A percentile compares a stretch with the other conserved stretches of the same genome.
phyloP scores from a whole-genome alignment of 2,113 vertebrate species.

The Microtus montanus region DNA sequence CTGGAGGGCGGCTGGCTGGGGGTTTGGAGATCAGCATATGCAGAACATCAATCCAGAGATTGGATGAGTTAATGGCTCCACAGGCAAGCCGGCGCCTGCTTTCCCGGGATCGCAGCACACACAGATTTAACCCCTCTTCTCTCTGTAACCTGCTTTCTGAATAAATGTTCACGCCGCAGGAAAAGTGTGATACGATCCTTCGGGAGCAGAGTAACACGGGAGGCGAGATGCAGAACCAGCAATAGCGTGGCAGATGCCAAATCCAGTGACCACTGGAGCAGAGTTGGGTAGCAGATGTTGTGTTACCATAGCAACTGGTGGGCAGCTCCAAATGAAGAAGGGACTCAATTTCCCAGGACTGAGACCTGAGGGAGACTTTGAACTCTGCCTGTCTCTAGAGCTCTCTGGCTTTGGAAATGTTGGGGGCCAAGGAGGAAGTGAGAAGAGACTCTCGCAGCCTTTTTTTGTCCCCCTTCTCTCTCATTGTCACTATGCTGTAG shows the following conservation, averaged over 20 bases:
- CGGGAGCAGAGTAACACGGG: slow-evolving; percentile 8
- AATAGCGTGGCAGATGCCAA: slow-evolving; percentile 46
- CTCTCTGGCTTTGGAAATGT: slow-evolving; percentile 2
- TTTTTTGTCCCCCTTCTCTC: neutral
- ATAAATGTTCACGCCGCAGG: slow-evolving; percentile 29
- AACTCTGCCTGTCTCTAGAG: slow-evolving; percentile 32
- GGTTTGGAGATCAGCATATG: slow-evolving; percentile 29
- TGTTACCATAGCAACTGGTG: slow-evolving; percentile 62
- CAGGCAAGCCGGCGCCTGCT: neutral
- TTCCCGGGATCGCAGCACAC: slow-evolving; percentile 7
- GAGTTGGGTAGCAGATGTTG: slow-evolving; percentile 71
- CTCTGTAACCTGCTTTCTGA: neutral
- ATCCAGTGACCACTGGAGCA: slow-evolving; percentile 67
- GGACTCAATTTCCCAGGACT: slow-evolving; percentile 57
- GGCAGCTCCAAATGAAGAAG: slow-evolving; percentile 56
- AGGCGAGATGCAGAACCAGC: neutral
- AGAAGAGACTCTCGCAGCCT: neutral
- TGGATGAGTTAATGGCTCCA: slow-evolving; percentile 33
- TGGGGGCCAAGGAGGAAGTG: neutral
- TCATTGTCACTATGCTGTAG: neutral
- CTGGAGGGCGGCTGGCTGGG: neutral
- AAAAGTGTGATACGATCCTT: neutral
- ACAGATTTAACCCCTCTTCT: slow-evolving; percentile 16
- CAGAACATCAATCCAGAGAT: slow-evolving; percentile 28
- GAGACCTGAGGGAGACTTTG: slow-evolving; percentile 56